Evolutionary conservation across 2,113 vertebrate genomes (phyloP).

Genomic region (Meriones unguiculatus): DNA sequence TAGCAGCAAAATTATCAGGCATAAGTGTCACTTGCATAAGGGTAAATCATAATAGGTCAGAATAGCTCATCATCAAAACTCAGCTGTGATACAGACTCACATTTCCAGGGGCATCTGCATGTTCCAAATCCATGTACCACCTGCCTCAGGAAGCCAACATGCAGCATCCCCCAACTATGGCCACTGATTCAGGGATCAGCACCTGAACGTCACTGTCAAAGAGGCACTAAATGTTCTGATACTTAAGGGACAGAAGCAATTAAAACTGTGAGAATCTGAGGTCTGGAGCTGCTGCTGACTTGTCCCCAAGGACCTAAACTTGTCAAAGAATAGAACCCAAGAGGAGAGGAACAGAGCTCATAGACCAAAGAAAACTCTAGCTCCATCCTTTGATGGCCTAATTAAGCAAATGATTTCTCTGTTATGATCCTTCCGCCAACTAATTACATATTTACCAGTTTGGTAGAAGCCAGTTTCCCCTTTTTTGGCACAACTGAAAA

Average conservation of each 20-base stretch:
- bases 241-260: not conserved
- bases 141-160: not conserved
- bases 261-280: not conserved
- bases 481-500: not conserved
- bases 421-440: not conserved
- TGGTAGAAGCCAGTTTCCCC: not conserved
- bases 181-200: not conserved
- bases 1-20: conserved; percentile 22
- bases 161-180: not conserved
- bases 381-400: not conserved
- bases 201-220: not conserved
- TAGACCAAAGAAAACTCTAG: not conserved
- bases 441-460: not conserved
- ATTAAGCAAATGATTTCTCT: not conserved
- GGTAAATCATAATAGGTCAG: not conserved
- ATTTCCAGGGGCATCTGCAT: not conserved
- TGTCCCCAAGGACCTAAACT: not conserved
- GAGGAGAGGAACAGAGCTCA: not conserved
- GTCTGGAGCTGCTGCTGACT: not conserved
- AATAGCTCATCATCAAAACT: not conserved
- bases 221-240: not conserved
- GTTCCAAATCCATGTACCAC: not conserved
- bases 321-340: not conserved
- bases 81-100: not conserved
- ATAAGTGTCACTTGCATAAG: not conserved